Evolutionary conservation across 2,888 invertebrate genomes (phyloP), one percentile per base, ranked within the genome.

Genomic region (Tortricodes alternella): DNA sequence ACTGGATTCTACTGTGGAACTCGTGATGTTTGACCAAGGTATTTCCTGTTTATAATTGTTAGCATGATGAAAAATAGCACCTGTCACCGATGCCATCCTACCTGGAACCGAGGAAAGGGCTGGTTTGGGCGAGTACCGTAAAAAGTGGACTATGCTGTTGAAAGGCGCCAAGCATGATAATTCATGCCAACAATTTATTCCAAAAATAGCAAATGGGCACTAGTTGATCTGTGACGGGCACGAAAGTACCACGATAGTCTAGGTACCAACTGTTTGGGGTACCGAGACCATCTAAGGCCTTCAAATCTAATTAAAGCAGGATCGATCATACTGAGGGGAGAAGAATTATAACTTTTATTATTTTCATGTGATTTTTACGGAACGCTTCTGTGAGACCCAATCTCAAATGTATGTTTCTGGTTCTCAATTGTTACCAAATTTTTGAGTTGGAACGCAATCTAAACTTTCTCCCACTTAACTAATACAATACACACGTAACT

Each of bases 11-110:
- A 92, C 93, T 0, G 95, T 96, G 2, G 96, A 96, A 76, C 80
- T 96, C 8, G 80, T 96, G 24, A 91, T 96, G 68, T 92, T 95
- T 46, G 95, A 96, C 82, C 93, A 94, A 92, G 96, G 96, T 94
- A 83, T 24, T 4, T 8, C 27, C 2, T 9, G 2, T 9, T 9
- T 8, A 8, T 35, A 15, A 7, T 35, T 18, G 16, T 18, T 6
- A 7, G 2, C 16, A 35, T 8, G 11, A 37, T 18, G n/a, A n/a
- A n/a, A n/a, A n/a, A n/a, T n/a, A n/a, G n/a, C n/a, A n/a, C n/a
- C n/a, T n/a, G n/a, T n/a, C n/a, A n/a, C n/a, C n/a, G n/a, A n/a
- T n/a, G n/a, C n/a, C n/a, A n/a, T n/a, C n/a, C n/a, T n/a, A n/a
- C n/a, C n/a, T n/a, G n/a, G n/a, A n/a, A n/a, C n/a, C n/a, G n/a